phyloP scores from a whole-genome alignment of 2,888 invertebrate species.

The Trilocha varians region DNA sequence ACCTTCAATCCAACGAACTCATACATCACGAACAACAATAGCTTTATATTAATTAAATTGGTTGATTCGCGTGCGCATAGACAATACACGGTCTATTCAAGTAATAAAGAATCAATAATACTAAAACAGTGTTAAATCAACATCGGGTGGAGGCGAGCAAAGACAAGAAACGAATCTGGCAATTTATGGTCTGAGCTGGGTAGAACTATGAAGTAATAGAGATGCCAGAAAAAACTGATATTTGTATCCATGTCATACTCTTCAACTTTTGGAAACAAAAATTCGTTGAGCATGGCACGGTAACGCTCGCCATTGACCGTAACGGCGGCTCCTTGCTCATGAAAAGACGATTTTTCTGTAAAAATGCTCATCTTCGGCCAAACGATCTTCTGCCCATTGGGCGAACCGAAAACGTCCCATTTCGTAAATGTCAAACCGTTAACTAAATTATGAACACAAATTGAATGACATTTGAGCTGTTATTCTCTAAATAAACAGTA shows the following conservation, averaged over 20 bases:
- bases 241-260: constrained; percentile 13
- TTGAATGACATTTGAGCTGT: too few relatives aligned
- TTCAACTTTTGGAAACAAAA: too few relatives aligned
- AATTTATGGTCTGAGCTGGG: constrained; percentile 56
- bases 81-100: constrained; percentile 52
- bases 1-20: constrained; percentile 1
- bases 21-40: constrained; percentile 43
- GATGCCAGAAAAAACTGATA: constrained; percentile 16
- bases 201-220: constrained; percentile 45
- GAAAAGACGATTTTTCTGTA: too few relatives aligned
- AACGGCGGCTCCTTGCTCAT: too few relatives aligned
- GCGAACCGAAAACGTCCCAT: too few relatives aligned
- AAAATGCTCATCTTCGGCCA: too few relatives aligned
- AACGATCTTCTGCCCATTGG: too few relatives aligned
- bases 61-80: constrained; percentile 64
- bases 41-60: constrained; percentile 63
- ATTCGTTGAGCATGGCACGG: too few relatives aligned
- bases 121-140: constrained; percentile 73
- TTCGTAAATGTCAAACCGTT: too few relatives aligned
- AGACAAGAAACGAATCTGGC: constrained; percentile 69
- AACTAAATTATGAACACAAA: too few relatives aligned
- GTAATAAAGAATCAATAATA: constrained; percentile 72
- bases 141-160: constrained; percentile 63
- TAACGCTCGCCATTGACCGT: too few relatives aligned
- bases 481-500: too few relatives aligned